These are phyloP conservation scores for Drosophila burlai DNA, from an alignment of 1,140 invertebrate species.

Conservation along the genomic window DNA sequence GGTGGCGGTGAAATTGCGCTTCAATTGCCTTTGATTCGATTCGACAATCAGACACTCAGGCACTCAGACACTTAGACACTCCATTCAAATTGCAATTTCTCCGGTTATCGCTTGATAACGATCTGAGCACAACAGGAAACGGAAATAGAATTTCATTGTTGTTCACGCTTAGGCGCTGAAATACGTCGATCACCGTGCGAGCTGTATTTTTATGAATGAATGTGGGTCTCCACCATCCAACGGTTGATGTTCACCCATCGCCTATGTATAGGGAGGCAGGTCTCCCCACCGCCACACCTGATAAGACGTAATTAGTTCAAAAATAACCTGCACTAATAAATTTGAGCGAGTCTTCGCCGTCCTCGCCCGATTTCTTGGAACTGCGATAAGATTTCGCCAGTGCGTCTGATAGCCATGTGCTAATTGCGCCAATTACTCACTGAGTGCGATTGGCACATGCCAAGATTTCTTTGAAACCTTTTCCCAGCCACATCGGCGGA, in stretches of 20 bases:
- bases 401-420: neutral
- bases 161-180: conserved; percentile 7
- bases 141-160: conserved; percentile 39
- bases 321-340: conserved; percentile 78
- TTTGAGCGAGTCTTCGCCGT: conserved; percentile 49
- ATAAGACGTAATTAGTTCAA: conserved; percentile 43
- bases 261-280: neutral
- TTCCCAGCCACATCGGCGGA: neutral
- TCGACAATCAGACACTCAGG: conserved; percentile 40
- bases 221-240: neutral
- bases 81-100: conserved; percentile 49
- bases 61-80: conserved; percentile 8
- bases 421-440: conserved; percentile 34
- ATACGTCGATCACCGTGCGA: neutral
- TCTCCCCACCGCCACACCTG: conserved; percentile 12
- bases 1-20: conserved; percentile 29
- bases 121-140: conserved; percentile 33
- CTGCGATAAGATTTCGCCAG: conserved; percentile 54
- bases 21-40: conserved; percentile 50
- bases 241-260: neutral
- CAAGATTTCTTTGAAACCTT: neutral
- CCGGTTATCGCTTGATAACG: conserved; percentile 33
- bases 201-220: conserved; percentile 44
- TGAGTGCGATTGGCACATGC: conserved; percentile 10
- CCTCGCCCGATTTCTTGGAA: conserved; percentile 55